A percentile compares a stretch with the other conserved stretches of the same genome.
These are phyloP conservation scores for Peromyscus maniculatus DNA, from an alignment of 2,113 vertebrate species.

Conservation along the genomic window DNA sequence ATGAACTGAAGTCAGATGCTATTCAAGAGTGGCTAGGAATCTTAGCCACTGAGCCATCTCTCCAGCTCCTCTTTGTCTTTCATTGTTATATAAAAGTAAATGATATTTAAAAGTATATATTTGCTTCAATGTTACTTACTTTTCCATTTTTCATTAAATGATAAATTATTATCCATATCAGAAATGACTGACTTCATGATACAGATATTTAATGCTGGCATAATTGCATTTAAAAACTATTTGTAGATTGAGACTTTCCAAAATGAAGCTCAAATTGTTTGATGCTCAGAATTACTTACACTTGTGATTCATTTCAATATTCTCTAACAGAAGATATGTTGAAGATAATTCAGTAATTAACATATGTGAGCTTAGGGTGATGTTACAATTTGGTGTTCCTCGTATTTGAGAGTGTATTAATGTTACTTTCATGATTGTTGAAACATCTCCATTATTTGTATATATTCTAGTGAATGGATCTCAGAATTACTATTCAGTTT, in stretches of 20 bases:
- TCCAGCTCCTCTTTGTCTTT: neutral
- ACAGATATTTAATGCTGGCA: neutral
- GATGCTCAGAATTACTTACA: neutral
- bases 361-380: neutral
- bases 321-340: neutral
- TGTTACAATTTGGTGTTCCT: neutral
- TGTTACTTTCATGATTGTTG: neutral
- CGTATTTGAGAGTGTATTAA: neutral
- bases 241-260: neutral
- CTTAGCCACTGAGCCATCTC: neutral
- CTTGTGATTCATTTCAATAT: neutral
- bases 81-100: neutral
- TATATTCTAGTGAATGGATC: neutral
- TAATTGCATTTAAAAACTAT: neutral
- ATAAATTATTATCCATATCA: neutral
- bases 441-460: neutral
- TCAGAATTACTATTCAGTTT: neutral
- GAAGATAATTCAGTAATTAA: neutral
- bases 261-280: neutral
- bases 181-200: neutral
- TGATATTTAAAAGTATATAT: neutral
- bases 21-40: neutral
- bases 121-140: neutral
- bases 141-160: neutral
- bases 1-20: neutral